phyloP scores from a whole-genome alignment of 2,797 vertebrate genomes.

The Sphenopsis melanotis region DNA sequence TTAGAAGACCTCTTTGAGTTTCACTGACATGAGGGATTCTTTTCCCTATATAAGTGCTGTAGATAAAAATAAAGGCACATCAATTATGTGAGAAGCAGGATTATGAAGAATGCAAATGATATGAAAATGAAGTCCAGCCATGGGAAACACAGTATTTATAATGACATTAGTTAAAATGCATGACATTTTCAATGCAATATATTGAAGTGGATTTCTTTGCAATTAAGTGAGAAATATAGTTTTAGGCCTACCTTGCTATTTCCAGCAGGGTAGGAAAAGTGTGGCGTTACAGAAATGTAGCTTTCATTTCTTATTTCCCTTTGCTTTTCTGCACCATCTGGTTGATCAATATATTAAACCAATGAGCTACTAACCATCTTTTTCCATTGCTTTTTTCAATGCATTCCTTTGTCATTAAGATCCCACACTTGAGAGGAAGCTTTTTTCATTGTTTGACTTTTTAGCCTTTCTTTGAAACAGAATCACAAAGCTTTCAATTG shows the following conservation, averaged over 20 bases:
- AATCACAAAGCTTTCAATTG: neutral
- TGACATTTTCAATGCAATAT: neutral
- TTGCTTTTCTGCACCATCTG: conserved; percentile 30
- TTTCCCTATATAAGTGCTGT: neutral
- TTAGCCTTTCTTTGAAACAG: neutral
- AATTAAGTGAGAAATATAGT: neutral
- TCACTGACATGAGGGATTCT: neutral
- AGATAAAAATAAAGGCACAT: neutral
- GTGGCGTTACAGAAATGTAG: neutral
- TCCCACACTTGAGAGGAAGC: neutral
- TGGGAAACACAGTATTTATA: neutral
- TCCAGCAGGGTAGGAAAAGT: neutral
- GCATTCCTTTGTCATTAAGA: neutral
- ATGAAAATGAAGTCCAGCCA: neutral
- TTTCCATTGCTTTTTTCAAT: neutral
- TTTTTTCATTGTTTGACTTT: neutral
- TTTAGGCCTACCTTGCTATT: neutral
- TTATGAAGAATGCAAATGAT: neutral
- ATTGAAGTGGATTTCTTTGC: neutral
- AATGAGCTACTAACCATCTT: conserved; percentile 14
- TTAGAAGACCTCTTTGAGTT: neutral
- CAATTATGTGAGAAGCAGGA: neutral
- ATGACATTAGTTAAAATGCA: neutral
- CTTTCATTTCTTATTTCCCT: conserved; percentile 1
- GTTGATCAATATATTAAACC: conserved; percentile 9